Evolutionary conservation across 2,888 invertebrate species (phyloP), one percentile per base, ranked within the genome.

Genomic region (Andricus quercusramuli): DNA sequence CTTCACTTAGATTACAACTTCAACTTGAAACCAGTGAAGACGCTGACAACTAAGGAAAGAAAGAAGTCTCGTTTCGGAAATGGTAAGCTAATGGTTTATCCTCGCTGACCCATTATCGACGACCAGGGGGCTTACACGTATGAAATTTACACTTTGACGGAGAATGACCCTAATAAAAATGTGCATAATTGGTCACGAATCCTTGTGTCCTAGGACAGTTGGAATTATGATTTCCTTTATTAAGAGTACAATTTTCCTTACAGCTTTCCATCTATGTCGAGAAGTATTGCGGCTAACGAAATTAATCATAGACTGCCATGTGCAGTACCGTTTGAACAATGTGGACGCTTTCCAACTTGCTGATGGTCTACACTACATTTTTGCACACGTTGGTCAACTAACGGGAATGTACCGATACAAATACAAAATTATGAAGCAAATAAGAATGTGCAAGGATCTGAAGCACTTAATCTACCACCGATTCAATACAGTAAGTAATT

Each of bases 361-460:
- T 9, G 99, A 99, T 93, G 99, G 99, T 15, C 93, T 99, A 62
- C 99, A 99, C 93, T 99, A 99, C 93, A 98, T 99, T 84, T 99
- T 99, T 93, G 98, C 99, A 1, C 99, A 99, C 91, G 99, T 99
- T 13, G 99, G 99, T 0, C 99, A 99, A 93, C 94, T 99, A 82
- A 99, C 99, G 0, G 99, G 99, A 92, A 99, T 99, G 99, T 99
- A 99, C 94, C 95, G 99, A 44, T 99, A 99, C 94, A 98, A 98
- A 91, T 99, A 99, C 94, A 99, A 99, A 93, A 94, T 99, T 79
- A 99, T 99, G 99, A 95, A 98, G 90, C 99, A 99, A 94, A 99
- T 99, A 87, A 94, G 99, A 77, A 99, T 99, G 99, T 99, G 99
- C 95, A 99, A 99, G 93, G 99, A 99, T 94, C 94, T 99, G 88